Percentiles rank a stretch among this genome's conserved stretches.
Evolutionary conservation across 2,888 invertebrate species (phyloP).

Genomic region (Mesorhabditis spiculigera): DNA sequence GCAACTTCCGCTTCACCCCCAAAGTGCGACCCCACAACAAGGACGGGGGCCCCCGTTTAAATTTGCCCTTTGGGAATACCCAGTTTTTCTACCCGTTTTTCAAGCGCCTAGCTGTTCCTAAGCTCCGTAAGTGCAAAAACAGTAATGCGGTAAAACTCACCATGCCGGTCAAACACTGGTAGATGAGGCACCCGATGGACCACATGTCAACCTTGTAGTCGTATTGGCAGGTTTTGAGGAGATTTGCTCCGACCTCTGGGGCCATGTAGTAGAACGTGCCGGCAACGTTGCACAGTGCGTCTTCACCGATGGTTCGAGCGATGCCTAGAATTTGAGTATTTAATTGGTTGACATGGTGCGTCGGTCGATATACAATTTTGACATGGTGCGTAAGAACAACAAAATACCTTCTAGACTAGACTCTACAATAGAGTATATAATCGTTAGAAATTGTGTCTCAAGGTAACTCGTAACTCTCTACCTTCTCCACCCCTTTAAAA

Average conservation of each 20-base stretch:
- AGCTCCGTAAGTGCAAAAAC: too few species aligned
- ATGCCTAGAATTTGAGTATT: slow-evolving; percentile 37
- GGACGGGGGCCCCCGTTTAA: too few species aligned
- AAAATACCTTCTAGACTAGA: too few species aligned
- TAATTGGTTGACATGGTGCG: background rate
- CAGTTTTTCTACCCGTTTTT: too few species aligned
- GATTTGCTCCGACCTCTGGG: slow-evolving; percentile 56
- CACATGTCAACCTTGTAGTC: slow-evolving; percentile 56
- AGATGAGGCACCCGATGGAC: slow-evolving; percentile 56
- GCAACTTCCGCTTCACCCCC: too few species aligned
- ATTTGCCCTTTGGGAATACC: too few species aligned
- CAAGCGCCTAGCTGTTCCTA: background rate
- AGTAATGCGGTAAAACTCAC: too few species aligned
- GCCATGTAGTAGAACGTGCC: slow-evolving; percentile 56
- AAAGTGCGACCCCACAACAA: too few species aligned
- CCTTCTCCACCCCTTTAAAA: background rate
- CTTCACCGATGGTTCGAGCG: slow-evolving; percentile 44
- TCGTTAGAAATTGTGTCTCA: too few species aligned
- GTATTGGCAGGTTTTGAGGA: slow-evolving; percentile 45
- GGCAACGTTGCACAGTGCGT: slow-evolving; percentile 51
- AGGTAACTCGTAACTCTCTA: too few species aligned
- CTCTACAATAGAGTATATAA: too few species aligned
- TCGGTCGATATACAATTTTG: background rate
- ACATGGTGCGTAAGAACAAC: background rate
- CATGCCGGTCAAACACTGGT: slow-evolving; percentile 52